Evolutionary conservation across 2,888 invertebrate genomes (phyloP), one percentile per base, ranked within the genome.

Genomic region (Athalia circularis): DNA sequence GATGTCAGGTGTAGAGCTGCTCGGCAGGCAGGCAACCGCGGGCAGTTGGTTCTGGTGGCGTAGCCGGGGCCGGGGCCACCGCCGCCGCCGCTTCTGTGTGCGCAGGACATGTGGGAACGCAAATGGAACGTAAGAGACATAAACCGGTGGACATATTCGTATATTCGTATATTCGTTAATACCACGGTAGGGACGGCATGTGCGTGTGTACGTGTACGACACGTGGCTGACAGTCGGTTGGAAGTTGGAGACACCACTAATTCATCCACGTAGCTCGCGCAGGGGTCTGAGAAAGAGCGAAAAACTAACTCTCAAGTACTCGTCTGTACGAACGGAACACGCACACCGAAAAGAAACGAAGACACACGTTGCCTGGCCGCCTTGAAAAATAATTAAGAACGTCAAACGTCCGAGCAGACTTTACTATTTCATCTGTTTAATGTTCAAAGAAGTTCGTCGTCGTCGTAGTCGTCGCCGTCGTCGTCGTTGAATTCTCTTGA

Each of bases 41-140:
- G 62, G 15, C n/a, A 11, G 13, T 13, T 8, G 62, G 29, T 29
- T 62, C 62, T 13, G 62, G 62, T 62, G 2, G 1, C 29, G 29
- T 29, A 0, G 29, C 2, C 29, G n/a, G n/a, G n/a, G 29, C 29
- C 29, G 29, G 1, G 29, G 29, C 29, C 2, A 29, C 29, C 29
- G 29, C 29, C 29, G 29, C 29, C 29, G 2, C 29, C 29, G 2
- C 29, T 29, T 29, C 29, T 29, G 29, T 29, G 29, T 29, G 29
- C 29, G 29, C 29, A 29, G 29, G 72, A 72, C 72, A 72, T 59
- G 59, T 72, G 72, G 72, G 72, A 72, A 72, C 72, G 72, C 15
- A 59, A 72, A 72, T 61, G 72, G 61, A 72, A 57, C 59, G 68
- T 15, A 29, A 52, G 11, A 68, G 68, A 68, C 68, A 68, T 52